A percentile compares a stretch with the other conserved stretches of the same genome.
Evolutionary conservation across 1,140 invertebrate genomes (phyloP).

Genomic region (Lasioglossum baleicum): DNA sequence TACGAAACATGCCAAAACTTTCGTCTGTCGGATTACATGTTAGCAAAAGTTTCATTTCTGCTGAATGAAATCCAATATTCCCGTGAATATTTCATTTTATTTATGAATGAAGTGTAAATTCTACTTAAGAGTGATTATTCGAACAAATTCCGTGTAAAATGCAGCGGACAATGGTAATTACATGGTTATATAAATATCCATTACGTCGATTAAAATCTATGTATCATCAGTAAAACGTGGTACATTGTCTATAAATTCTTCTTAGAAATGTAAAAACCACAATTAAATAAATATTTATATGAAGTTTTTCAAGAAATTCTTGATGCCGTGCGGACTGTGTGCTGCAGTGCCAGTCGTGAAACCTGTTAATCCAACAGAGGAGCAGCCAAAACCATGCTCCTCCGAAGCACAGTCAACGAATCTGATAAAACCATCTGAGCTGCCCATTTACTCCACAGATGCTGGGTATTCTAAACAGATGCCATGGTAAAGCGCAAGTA

Average conservation of each 20-base stretch:
- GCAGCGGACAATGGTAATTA: conserved; percentile 42
- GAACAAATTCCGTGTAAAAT: conserved; percentile 13
- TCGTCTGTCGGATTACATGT: not conserved
- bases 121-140: not conserved
- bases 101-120: not conserved
- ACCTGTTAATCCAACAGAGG: conserved; percentile 37
- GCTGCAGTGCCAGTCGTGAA: conserved; percentile 70
- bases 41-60: not conserved
- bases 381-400: conserved; percentile 46
- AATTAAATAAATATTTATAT: conserved; percentile 36
- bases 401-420: conserved; percentile 56
- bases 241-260: not conserved
- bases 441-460: conserved; percentile 73
- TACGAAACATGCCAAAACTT: not conserved
- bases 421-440: conserved; percentile 73
- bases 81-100: not conserved
- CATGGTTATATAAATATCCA: not conserved
- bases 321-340: conserved; percentile 77
- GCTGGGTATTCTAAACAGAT: conserved; percentile 59
- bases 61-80: not conserved
- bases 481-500: conserved; percentile 77
- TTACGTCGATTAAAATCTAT: not conserved
- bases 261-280: not conserved
- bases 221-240: not conserved
- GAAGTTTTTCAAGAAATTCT: conserved; percentile 77